Evolutionary conservation across 2,888 invertebrate species (phyloP), one percentile per base, ranked within the genome.

Genomic region (Hofmannophila pseudospretella): DNA sequence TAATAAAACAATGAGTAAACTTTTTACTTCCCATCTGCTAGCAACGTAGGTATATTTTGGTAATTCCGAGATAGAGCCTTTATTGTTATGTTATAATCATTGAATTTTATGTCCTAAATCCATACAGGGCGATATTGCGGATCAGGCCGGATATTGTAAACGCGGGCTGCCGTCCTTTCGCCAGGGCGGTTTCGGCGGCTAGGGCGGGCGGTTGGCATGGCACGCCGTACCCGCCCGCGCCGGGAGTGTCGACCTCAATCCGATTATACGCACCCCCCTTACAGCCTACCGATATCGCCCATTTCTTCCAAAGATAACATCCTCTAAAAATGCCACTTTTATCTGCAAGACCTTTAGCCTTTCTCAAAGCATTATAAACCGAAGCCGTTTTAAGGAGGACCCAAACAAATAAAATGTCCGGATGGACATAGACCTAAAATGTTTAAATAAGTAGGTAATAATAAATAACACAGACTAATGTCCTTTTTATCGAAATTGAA

Each of bases 81-180:
- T 42, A 28, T 38, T 45, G 46, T 50, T 49, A 50, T 51, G 46
- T 52, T 56, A 62, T 66, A 27, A 68, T 67, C 65, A 66, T 71
- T 66, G 58, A 61, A 66, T 68, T 71, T 72, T 67, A 71, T 67
- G 55, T 58, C 53, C 62, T 58, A 55, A 67, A 73, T 63, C 65
- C 62, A 69, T 62, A 60, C 53, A 54, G 49, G 48, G 55, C 52
- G 43, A 65, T 69, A 67, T 68, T 66, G 59, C 60, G 66, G 63
- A 63, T 67, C 64, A 53, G 50, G 47, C 57, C 68, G 72, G 74
- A 72, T 72, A 72, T 71, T 71, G 61, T 63, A 51, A 59, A 53
- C 57, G 53, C 55, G 55, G 2, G 12, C 10, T 2, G 49, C 51
- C 41, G 34, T 57, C 49, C 54, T 44, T 44, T 54, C 54, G 58